A percentile compares a stretch with the other conserved stretches of the same genome.
phyloP scores from a whole-genome alignment of 2,888 invertebrate genomes.

The Colostygia pectinataria region DNA sequence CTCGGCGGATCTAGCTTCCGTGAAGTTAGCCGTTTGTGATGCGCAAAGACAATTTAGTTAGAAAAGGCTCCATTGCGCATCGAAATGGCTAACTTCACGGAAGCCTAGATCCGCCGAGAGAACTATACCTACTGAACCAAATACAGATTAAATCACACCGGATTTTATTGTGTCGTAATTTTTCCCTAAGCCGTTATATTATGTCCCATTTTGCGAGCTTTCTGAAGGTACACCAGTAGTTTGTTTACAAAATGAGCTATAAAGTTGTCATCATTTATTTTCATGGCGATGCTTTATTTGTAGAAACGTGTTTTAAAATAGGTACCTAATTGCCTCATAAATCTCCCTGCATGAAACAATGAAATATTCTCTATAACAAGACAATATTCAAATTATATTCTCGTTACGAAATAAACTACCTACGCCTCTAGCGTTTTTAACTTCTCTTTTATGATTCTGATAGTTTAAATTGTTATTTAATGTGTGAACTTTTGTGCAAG shows the following conservation, averaged over 20 bases:
- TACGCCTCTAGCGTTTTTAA: slow-evolving; percentile 37
- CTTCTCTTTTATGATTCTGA: slow-evolving; percentile 24
- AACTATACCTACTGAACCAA: slow-evolving; percentile 34
- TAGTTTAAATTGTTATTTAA: slow-evolving; percentile 22
- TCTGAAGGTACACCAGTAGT: no score
- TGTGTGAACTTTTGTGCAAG: slow-evolving; percentile 4
- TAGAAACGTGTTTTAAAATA: slow-evolving; percentile 6
- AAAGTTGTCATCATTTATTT: not conserved
- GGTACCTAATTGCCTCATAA: slow-evolving; percentile 7
- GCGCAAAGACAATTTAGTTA: no score
- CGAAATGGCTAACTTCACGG: no score
- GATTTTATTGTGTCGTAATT: slow-evolving; percentile 42
- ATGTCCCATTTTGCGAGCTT: slow-evolving; percentile 41
- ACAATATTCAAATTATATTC: slow-evolving; percentile 43
- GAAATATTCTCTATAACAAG: slow-evolving; percentile 24
- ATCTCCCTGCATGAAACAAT: slow-evolving; percentile 10
- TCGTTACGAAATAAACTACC: slow-evolving; percentile 35
- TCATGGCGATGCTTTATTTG: not conserved
- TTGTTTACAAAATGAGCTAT: not conserved
- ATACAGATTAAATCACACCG: slow-evolving; percentile 37
- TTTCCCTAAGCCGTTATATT: slow-evolving; percentile 45
- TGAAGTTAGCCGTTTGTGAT: no score
- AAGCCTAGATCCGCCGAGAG: no score
- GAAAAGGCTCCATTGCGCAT: no score
- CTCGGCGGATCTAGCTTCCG: no score